Base-by-base conservation (phyloP, 2,888 invertebrate species). In the Pantelozetes paolii region DNA sequence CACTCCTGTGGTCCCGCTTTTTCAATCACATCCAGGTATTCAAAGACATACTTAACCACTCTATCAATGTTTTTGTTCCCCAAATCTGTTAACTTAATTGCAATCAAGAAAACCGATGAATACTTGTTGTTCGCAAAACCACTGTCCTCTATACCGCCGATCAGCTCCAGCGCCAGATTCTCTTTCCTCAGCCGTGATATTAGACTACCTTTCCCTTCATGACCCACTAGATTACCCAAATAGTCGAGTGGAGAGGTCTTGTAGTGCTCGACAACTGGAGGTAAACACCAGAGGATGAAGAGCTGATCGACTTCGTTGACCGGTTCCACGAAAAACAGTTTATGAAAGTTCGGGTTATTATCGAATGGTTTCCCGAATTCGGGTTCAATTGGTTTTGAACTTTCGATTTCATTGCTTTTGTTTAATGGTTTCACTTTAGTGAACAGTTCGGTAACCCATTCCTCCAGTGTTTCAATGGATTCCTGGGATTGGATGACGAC, bases 121-220 rank as follows among this genome's bases (percentile, higher is more conserved):
- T 92, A 87, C 0, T 89, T 88, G 76, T 90, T 93, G 79, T 89
- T 86, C 80, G 92, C 91, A 77, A 88, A 89, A 0, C 90, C 92
- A 75, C 88, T 87, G 79, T 82, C 83, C 30, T 79, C 78, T 74
- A 80, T 81, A 1, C 82, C 82, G 18, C 80, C 80, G 9, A 71
- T 45, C 8, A 83, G 73, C 57, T 77, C 78, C 28, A 81, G 71
- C 1, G 81, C 82, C 79, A 80, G 81, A 36, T 78, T 77, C 71
- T 81, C 82, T 75, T 30, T 72, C 15, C 72, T 72, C 8, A 77
- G 59, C 15, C 36, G 13, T 0, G 73, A 71, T 42, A 77, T 62
- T 1, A 77, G 54, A 67, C 76, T 75, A 42, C 75, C 75, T 50
- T 75, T 75, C 13, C 77, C 76, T 71, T 77, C 76, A 50, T 77